Conservation (phyloP, 2,888 invertebrate genomes). For the Caenorhabditis japonica region DNA sequence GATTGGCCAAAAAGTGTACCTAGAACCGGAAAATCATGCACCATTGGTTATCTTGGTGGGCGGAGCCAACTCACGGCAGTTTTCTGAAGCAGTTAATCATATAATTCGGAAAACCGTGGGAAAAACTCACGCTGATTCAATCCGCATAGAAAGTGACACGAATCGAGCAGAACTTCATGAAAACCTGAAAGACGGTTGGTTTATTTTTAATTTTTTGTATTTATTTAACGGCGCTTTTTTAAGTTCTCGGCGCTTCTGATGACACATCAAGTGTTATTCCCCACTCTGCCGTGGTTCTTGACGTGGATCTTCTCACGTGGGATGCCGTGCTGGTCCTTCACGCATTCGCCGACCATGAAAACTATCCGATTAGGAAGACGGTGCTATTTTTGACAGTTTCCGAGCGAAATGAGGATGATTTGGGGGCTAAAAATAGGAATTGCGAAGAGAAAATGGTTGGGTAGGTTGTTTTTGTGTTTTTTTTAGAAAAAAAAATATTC, state of each 20-base stretch:
- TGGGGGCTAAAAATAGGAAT: background rate
- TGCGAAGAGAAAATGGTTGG: conserved; percentile 40
- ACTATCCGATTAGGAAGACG: conserved; percentile 44
- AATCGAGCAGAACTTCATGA: conserved; percentile 42
- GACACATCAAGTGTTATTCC: background rate
- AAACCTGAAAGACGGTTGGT: conserved; percentile 4
- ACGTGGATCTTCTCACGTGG: conserved; percentile 52
- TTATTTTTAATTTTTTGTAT: too few relatives aligned
- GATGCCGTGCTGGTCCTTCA: conserved; percentile 57
- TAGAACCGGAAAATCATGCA: conserved; percentile 29
- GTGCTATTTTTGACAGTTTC: conserved; percentile 44
- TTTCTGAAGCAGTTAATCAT: conserved; percentile 17
- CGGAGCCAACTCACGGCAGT: conserved; percentile 10
- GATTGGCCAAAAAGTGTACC: conserved; percentile 21
- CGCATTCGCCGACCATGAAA: conserved; percentile 55
- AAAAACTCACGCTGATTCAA: conserved; percentile 3
- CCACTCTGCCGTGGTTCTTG: conserved; percentile 22
- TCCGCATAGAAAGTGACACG: conserved; percentile 21
- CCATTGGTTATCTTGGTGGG: conserved; percentile 27
- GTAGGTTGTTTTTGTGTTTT: conserved; percentile 16
- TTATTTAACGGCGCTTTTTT: too few relatives aligned
- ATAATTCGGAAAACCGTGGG: conserved; percentile 6
- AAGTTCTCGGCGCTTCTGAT: conserved; percentile 20
- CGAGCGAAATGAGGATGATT: conserved; percentile 2
- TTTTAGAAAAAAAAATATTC: too few relatives aligned